Percentiles rank a stretch among this genome's conserved stretches.
Evolutionary conservation across 2,797 vertebrate genomes (phyloP).

Genomic region (Chelon labrosus): DNA sequence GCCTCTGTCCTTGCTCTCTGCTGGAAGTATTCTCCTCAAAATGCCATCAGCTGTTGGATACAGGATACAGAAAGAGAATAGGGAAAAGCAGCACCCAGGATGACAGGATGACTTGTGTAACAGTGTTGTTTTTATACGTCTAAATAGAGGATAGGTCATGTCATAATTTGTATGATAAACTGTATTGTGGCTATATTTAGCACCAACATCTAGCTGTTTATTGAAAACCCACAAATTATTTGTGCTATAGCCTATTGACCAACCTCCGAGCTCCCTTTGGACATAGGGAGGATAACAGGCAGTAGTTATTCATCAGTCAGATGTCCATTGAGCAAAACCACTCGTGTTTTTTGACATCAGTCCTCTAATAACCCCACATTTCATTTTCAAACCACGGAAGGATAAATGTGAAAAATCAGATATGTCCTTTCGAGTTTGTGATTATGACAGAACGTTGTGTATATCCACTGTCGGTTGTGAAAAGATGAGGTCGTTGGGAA

Average conservation of each 20-base stretch:
- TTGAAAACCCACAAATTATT: neutral
- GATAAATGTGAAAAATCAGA: no score
- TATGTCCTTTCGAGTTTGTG: no score
- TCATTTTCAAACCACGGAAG: neutral
- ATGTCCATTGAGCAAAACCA: neutral
- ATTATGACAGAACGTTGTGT: no score
- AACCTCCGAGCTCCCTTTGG: neutral
- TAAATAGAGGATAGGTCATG: neutral
- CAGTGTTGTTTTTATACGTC: neutral
- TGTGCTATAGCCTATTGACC: neutral
- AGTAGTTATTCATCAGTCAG: neutral
- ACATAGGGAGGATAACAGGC: neutral
- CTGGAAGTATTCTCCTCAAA: conserved; percentile 36
- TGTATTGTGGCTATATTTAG: neutral
- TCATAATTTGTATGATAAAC: neutral
- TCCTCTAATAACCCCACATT: no score
- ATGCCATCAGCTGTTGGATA: conserved; percentile 53
- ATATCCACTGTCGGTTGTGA: no score
- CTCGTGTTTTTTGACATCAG: no score
- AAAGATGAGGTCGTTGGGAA: no score
- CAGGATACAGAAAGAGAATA: conserved; percentile 1
- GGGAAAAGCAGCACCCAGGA: neutral
- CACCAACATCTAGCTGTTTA: neutral
- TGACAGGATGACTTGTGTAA: neutral
- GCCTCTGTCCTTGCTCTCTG: conserved; percentile 11